Percentiles rank a stretch among this genome's conserved stretches.
Conservation (phyloP, 2,113 vertebrate genomes). For the Arvicanthis niloticus region DNA sequence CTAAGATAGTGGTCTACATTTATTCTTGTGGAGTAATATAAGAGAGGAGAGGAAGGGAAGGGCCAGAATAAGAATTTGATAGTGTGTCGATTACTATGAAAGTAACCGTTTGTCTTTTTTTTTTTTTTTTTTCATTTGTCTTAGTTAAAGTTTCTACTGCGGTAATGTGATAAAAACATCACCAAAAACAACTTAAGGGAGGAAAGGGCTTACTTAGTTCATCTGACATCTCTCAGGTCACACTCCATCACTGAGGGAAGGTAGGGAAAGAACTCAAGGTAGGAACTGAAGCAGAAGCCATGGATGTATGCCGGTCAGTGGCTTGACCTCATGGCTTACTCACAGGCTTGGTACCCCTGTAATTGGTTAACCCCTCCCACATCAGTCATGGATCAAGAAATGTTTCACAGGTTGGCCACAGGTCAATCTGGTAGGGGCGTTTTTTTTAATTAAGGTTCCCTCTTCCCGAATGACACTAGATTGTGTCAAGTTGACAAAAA, state of each 20-base stretch:
- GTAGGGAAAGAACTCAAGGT: neutral
- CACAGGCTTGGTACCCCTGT: no score
- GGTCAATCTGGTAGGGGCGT: neutral
- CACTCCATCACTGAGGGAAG: neutral
- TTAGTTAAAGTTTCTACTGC: neutral
- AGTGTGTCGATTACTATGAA: neutral
- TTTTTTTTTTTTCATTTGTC: no score
- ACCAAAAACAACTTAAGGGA: neutral
- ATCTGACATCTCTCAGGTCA: neutral
- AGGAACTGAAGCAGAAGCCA: neutral
- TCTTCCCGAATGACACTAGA: neutral
- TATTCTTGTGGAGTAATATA: neutral
- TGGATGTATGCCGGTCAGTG: neutral
- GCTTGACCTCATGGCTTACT: no score
- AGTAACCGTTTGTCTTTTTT: neutral
- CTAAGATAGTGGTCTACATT: neutral
- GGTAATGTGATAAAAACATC: neutral
- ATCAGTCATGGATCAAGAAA: neutral
- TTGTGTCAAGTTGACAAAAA: neutral
- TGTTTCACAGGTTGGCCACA: neutral
- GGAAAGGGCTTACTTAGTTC: neutral
- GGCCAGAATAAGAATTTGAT: neutral
- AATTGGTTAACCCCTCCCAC: neutral
- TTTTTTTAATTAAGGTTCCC: neutral
- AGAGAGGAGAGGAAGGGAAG: neutral